Conservation (phyloP, 2,797 vertebrate genomes). For the Gastrophryne carolinensis region DNA sequence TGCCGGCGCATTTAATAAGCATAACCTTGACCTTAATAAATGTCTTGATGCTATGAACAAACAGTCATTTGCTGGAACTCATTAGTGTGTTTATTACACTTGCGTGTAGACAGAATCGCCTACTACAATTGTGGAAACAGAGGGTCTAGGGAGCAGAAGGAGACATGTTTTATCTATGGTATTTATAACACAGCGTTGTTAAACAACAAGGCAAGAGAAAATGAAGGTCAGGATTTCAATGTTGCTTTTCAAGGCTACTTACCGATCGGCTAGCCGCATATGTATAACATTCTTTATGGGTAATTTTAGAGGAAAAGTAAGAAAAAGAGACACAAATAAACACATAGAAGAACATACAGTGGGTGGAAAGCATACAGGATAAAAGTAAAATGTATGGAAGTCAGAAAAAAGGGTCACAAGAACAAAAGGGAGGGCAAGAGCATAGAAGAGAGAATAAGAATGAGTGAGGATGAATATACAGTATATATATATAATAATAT, state of each 20-base stretch:
- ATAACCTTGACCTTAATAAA: slow-evolving; percentile 45
- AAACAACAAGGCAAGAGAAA: background rate
- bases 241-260: background rate
- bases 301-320: background rate
- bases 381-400: background rate
- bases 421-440: too few species aligned
- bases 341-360: background rate
- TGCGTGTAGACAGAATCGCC: slow-evolving; percentile 26
- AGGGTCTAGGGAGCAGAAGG: background rate
- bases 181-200: slow-evolving; percentile 3
- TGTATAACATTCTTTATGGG: background rate
- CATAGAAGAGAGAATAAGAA: too few species aligned
- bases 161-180: background rate
- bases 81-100: slow-evolving; percentile 29
- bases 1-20: slow-evolving; percentile 42
- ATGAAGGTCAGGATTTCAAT: background rate
- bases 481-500: too few species aligned
- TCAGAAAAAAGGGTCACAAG: too few species aligned
- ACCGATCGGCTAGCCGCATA: background rate
- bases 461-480: too few species aligned
- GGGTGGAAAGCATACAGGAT: too few species aligned
- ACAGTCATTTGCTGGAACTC: slow-evolving; percentile 22
- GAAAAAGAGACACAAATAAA: background rate
- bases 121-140: background rate
- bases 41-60: slow-evolving; percentile 22